Percentiles rank a stretch among this genome's conserved stretches.
Conservation (phyloP, 2,113 vertebrate species). For the Oxyruncus cristatus region DNA sequence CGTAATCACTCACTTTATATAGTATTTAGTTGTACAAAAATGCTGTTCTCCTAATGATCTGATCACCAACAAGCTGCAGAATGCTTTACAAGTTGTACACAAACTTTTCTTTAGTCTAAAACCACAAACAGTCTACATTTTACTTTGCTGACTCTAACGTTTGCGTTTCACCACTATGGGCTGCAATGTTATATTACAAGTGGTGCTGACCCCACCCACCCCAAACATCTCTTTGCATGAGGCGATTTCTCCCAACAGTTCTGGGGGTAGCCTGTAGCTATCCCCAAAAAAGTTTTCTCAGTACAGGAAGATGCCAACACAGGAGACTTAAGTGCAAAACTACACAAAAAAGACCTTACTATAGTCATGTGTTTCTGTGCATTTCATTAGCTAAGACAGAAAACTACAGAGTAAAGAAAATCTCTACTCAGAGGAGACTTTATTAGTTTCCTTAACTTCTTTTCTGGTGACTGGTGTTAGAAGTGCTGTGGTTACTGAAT, state of each 20-base stretch:
- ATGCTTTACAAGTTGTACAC: background rate
- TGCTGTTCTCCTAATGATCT: background rate
- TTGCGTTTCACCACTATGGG: background rate
- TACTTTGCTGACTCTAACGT: background rate
- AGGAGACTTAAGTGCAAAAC: background rate
- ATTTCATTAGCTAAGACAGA: background rate
- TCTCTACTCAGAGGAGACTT: background rate
- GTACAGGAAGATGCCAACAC: background rate
- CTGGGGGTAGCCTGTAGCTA: background rate
- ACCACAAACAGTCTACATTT: background rate
- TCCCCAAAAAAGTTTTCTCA: background rate
- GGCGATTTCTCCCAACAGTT: background rate
- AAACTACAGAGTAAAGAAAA: background rate
- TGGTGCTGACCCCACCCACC: background rate
- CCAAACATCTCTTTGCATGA: background rate
- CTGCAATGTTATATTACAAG: background rate
- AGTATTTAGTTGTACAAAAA: background rate
- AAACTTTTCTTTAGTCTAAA: background rate
- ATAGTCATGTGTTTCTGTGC: background rate
- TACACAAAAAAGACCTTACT: background rate
- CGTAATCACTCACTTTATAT: background rate
- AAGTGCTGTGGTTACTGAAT: background rate
- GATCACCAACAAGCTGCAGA: background rate
- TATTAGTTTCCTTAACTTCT: background rate
- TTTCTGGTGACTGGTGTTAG: background rate